Percentiles rank a stretch among this genome's conserved stretches.
These are phyloP conservation scores for Eulacestoma nigropectus DNA, from an alignment of 2,113 vertebrate genomes.

Conservation along the genomic window DNA sequence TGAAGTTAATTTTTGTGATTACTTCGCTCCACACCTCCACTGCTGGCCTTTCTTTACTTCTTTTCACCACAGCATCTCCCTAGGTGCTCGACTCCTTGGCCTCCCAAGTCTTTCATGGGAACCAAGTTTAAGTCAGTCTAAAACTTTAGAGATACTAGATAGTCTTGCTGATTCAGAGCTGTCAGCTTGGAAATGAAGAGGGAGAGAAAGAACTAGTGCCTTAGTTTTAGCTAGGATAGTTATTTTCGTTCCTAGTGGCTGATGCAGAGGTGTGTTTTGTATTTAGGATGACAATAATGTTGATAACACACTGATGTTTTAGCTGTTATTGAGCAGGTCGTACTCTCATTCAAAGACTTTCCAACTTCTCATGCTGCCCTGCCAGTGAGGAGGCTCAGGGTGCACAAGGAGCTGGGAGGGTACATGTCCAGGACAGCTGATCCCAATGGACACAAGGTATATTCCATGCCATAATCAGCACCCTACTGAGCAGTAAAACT, in stretches of 20 bases:
- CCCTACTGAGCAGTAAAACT: neutral
- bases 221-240: neutral
- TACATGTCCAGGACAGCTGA: neutral
- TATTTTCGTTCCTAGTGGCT: neutral
- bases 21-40: neutral
- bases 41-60: neutral
- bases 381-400: neutral
- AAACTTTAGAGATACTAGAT: neutral
- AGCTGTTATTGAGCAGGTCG: neutral
- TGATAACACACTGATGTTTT: neutral
- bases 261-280: neutral
- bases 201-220: neutral
- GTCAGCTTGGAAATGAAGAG: neutral
- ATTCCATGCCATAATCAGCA: neutral
- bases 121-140: neutral
- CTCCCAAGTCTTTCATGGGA: neutral
- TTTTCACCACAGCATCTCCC: neutral
- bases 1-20: neutral
- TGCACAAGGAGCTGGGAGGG: neutral
- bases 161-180: neutral
- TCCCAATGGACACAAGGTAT: neutral
- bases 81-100: neutral
- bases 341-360: neutral
- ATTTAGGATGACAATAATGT: neutral
- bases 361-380: neutral